Evolutionary conservation across 2,113 vertebrate genomes (phyloP).

Genomic region (Atlantisia rogersi): DNA sequence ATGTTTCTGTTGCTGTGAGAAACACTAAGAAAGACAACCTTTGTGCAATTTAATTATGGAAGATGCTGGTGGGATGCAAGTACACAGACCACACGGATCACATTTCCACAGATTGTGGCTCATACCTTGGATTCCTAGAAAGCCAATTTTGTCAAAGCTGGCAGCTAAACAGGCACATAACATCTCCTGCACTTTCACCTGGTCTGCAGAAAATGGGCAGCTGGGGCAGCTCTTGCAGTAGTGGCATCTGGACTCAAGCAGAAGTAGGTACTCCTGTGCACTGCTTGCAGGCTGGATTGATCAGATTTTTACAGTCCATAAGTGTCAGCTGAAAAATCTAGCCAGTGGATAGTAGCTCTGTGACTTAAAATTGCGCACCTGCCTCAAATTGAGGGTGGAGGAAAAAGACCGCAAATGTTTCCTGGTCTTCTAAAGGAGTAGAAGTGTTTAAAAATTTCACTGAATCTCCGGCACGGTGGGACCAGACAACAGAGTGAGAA

Average conservation of each 20-base stretch:
- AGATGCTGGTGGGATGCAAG: neutral
- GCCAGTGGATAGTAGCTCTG: neutral
- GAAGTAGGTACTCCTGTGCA: neutral
- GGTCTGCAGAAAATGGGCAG: neutral
- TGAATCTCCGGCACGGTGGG: neutral
- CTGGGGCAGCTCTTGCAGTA: neutral
- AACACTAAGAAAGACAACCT: neutral
- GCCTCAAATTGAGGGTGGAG: neutral
- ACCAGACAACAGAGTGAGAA: neutral
- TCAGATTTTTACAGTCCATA: neutral
- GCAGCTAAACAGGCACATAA: neutral
- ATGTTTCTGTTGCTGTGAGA: neutral
- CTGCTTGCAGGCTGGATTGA: neutral
- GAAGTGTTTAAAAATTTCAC: neutral
- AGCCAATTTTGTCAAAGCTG: neutral
- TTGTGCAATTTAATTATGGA: neutral
- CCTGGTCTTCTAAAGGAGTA: neutral
- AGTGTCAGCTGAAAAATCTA: neutral
- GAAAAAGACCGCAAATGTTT: neutral
- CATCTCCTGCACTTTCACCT: neutral
- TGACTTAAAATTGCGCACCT: accelerated
- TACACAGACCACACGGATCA: accelerated
- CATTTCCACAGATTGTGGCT: neutral
- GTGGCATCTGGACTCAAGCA: neutral
- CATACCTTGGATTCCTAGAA: neutral